Evolutionary conservation across 2,888 invertebrate species (phyloP).

Genomic region (Eupithecia exiguata): DNA sequence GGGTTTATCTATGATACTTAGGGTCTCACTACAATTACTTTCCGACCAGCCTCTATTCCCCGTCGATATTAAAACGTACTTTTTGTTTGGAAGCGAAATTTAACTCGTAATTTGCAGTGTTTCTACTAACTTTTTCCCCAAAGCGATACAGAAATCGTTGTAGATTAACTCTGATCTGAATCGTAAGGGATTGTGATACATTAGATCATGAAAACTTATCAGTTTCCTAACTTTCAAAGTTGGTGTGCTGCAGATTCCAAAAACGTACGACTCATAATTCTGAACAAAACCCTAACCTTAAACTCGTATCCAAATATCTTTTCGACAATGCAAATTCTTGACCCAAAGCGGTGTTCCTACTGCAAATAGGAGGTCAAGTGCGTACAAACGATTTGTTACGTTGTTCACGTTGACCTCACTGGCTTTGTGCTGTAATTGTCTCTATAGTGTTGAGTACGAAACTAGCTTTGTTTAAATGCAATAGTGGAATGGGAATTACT

Average conservation of each 20-base stretch:
- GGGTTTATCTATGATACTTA: neutral
- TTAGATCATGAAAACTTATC: neutral
- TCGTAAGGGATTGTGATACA: too few species aligned
- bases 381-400: slow-evolving; percentile 13
- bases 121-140: neutral
- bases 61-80: neutral
- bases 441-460: slow-evolving; percentile 1
- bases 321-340: slow-evolving; percentile 11
- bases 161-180: neutral
- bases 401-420: slow-evolving; percentile 23
- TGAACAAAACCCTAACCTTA: neutral
- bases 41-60: neutral
- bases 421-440: slow-evolving; percentile 21
- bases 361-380: slow-evolving; percentile 11
- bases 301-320: neutral
- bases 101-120: neutral
- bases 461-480: neutral
- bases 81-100: neutral
- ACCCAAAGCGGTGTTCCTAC: slow-evolving; percentile 5
- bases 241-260: neutral
- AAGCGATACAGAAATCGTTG: neutral
- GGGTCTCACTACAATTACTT: neutral
- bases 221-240: neutral
- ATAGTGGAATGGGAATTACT: neutral
- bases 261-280: neutral